Percentiles rank a stretch among this genome's conserved stretches.
Conservation (phyloP, 1,140 invertebrate genomes). For the Euwallacea similis region DNA sequence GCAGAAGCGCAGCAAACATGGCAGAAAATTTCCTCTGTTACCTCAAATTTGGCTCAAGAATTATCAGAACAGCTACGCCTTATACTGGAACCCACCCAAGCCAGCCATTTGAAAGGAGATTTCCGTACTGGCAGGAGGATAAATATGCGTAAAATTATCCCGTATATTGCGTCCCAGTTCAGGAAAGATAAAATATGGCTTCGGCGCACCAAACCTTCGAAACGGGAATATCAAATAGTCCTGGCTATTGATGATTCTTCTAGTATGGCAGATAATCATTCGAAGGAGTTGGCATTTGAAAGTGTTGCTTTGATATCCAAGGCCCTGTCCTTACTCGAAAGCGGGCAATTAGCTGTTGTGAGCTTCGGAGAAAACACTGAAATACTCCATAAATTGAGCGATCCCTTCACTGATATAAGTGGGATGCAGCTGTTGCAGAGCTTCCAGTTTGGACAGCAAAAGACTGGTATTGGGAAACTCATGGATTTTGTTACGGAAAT, state of each 20-base stretch:
- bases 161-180: conserved; percentile 98
- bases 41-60: conserved; percentile 76
- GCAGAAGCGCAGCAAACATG: conserved; percentile 59
- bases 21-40: conserved; percentile 62
- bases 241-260: conserved; percentile 97
- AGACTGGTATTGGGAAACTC: conserved; percentile 78
- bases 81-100: conserved; percentile 92
- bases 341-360: conserved; percentile 86
- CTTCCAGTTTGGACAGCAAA: conserved; percentile 78
- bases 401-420: conserved; percentile 81
- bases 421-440: conserved; percentile 78
- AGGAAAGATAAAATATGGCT: conserved; percentile 99
- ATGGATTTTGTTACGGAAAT: conserved; percentile 76
- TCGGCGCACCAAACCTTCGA: conserved; percentile 90
- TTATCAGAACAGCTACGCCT: conserved; percentile 92
- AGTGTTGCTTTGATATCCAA: conserved; percentile 88
- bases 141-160: conserved; percentile 98
- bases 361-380: conserved; percentile 89
- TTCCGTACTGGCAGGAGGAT: conserved; percentile 95
- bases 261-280: conserved; percentile 87
- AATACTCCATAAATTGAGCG: conserved; percentile 82
- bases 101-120: conserved; percentile 86
- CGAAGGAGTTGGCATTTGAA: conserved; percentile 91
- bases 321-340: conserved; percentile 90
- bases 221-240: conserved; percentile 95